A percentile compares a stretch with the other conserved stretches of the same genome.
These are phyloP conservation scores for Drosophila nebulosa DNA, from an alignment of 1,140 invertebrate genomes.

Conservation along the genomic window DNA sequence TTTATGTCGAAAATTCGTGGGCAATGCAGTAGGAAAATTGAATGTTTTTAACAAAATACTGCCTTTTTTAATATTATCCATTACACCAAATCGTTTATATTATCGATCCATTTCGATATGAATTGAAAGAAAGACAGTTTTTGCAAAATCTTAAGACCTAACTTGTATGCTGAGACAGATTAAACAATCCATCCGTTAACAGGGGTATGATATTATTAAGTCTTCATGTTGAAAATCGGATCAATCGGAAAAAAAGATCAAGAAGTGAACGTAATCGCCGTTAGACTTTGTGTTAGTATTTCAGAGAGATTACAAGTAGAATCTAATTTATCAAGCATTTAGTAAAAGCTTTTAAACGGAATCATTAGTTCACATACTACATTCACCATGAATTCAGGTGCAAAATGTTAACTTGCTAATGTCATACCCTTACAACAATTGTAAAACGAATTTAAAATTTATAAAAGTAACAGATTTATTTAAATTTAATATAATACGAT, in stretches of 20 bases:
- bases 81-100: not conserved
- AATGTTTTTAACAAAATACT: not conserved
- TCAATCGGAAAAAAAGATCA: not conserved
- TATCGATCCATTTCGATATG: not conserved
- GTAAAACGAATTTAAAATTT: not conserved
- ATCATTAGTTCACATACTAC: not conserved
- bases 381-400: not conserved
- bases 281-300: too few relatives aligned
- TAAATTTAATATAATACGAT: not conserved
- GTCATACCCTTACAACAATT: not conserved
- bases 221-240: not conserved
- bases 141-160: not conserved
- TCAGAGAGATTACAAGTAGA: too few relatives aligned
- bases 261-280: too few relatives aligned
- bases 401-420: not conserved
- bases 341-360: not conserved
- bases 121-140: not conserved
- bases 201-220: not conserved
- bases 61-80: constrained; percentile 1
- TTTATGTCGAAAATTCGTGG: not conserved
- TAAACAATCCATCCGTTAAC: not conserved
- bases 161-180: not conserved
- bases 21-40: constrained; percentile 1
- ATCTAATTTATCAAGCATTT: not conserved
- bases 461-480: not conserved